Evolutionary conservation across 2,797 vertebrate species (phyloP).

Genomic region (Cryptoprocta ferox): DNA sequence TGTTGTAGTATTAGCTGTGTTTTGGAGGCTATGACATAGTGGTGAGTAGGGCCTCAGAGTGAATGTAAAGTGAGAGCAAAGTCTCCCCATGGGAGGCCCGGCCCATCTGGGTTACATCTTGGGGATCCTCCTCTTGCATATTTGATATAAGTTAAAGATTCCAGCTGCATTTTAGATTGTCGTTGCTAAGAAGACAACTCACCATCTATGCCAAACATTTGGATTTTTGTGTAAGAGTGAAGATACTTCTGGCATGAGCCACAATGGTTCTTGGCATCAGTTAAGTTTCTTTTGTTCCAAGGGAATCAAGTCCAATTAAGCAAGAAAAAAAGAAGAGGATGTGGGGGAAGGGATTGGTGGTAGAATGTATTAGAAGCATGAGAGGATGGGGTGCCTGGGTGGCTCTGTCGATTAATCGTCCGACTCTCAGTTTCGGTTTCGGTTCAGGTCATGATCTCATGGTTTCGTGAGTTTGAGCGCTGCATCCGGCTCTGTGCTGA

Average conservation of each 20-base stretch:
- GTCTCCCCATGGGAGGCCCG: neutral
- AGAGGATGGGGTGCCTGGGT: no score
- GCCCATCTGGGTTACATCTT: neutral
- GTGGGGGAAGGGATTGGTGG: neutral
- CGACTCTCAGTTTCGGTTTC: no score
- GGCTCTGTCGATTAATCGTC: no score
- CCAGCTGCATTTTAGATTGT: neutral
- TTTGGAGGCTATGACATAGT: neutral
- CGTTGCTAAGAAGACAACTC: constrained; percentile 13
- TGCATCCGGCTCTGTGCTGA: no score
- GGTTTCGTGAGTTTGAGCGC: no score
- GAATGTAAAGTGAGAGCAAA: neutral
- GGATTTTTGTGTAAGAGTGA: neutral
- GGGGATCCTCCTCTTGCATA: neutral
- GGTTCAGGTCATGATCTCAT: no score
- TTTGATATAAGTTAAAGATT: neutral
- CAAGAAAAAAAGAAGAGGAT: neutral
- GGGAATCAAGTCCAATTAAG: constrained; percentile 15
- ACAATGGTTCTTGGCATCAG: neutral
- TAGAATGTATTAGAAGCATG: neutral
- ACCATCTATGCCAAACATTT: constrained; percentile 31
- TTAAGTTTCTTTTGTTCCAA: constrained; percentile 57
- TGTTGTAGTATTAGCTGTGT: neutral
- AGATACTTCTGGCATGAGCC: neutral
- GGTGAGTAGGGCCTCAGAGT: neutral